Base-by-base conservation (phyloP, 2,797 vertebrate species). In the Psittacula echo region DNA sequence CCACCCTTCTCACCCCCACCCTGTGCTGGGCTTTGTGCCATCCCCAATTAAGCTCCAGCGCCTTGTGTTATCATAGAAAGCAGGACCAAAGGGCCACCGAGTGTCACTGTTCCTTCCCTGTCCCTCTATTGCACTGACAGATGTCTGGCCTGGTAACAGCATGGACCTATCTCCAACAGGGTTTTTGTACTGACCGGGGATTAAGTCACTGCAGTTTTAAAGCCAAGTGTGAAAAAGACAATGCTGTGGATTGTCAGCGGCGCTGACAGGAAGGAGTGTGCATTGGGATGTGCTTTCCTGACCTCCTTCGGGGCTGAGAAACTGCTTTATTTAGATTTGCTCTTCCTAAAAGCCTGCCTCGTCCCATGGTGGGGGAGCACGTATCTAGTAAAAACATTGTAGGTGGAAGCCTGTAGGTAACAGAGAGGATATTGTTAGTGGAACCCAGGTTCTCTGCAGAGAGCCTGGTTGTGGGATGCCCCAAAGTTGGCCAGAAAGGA, bases 201-300 rank as follows among this genome's bases (percentile, higher is more conserved):
- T 96, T 94, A 93, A 96, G n/a, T 96, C 95, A 94, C 74, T n/a
- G 50, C 48, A 50, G 24, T 67, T 96, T 92, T 68, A 42, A 89
- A 95, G 94, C 95, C 83, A 95, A 96, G 61, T 47, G 24, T 87
- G 77, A 64, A 87, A 82, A 95, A 94, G 88, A 95, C 96, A 95
- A 94, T 94, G 90, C 80, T 74, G 6, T 0, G 11, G 80, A 79
- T 90, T 2, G 68, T 90, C 92, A 90, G 4, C 11, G 2, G 80
- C 0, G 3, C 80, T 73, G 64, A 67, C 95, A 95, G 93, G 95
- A 97, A 96, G 89, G 72, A 95, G 80, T 10, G 13, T 48, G 87
- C 77, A 90, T 79, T 67, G 90, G 91, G 95, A 94, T 95, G 95
- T 96, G 90, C 95, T 95, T 95, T 96, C 95, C 95, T 96, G 91